Evolutionary conservation across 2,888 invertebrate genomes (phyloP), one percentile per base, ranked within the genome.

Genomic region (Noctua janthe): DNA sequence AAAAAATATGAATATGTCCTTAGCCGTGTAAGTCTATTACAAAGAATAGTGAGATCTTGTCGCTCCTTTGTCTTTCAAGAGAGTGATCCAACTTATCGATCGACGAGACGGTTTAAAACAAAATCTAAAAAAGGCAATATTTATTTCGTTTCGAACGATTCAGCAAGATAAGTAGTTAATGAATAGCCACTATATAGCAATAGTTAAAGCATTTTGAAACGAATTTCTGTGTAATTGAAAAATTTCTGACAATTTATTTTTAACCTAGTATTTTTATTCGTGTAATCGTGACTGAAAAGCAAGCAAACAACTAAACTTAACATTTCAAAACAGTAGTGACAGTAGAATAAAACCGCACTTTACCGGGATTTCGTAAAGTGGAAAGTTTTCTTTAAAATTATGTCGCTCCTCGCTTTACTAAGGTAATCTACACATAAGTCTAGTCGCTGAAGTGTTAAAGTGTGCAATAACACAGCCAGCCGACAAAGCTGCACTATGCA

Each of bases 381-480:
- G 20, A 71, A 67, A 71, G 49, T 66, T 51, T 73, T 56, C 51
- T 84, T 49, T 20, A 74, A 74, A 67, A 59, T 64, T 64, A 74
- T 59, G 23, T 54, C 17, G 5, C 23, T 62, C 59, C 17, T 10
- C 35, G 35, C 51, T 83, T 71, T 75, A 81, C 51, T 29, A 29
- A 29, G 70, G 70, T 83, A 83, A 80, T 83, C 51, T 59, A 1
- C 62, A 66, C 66, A 71, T 81, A 75, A 75, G 49, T 84, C 20
- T 79, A 29, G 15, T 39, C 51, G 51, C n/a, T 80, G 81, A 71
- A 84, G 66, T 81, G 59, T 67, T 80, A 71, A 83, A 83, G 51
- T 84, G 35, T 75, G 85, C 54, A 83, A 83, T 85, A 84, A 83
- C 39, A 81, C 11, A 81, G 54, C 54, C 5, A 70, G 75, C 59